Base-by-base conservation (phyloP, 1,140 invertebrate genomes). In the Drosophila equinoxialis region DNA sequence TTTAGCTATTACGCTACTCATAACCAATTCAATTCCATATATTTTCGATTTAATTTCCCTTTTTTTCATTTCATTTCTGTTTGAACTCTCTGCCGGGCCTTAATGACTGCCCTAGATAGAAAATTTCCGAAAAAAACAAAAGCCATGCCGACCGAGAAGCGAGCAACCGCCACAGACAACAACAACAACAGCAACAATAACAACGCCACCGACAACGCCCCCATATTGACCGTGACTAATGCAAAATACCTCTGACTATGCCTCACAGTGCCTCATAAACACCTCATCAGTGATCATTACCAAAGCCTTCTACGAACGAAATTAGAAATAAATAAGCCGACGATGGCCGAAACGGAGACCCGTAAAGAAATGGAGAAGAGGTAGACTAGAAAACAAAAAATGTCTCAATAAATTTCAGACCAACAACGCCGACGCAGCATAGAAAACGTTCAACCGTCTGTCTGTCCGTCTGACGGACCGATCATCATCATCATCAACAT, bases 211-310 rank as follows among this genome's bases (percentile, higher is more conserved):
- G 55, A 37, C 45, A 54, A 17, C 14, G 48, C 63, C 13, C 14
- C 35, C 23, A 63, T 48, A 67, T 68, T 68, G 71, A 77, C 65
- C 83, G 78, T 87, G 83, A 87, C 83, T 87, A 87, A 87, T 86
- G 83, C 83, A 79, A 87, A 86, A 86, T 87, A 77, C 61, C 71
- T 59, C 14, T 66, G 70, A 57, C 70, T 67, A 72, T 79, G 45
- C 45, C 45, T 51, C 45, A 51, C 17, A 23, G 45, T 61, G 59
- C 73, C 68, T 87, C 83, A 83, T 87, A 87, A 87, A 87, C 83
- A 87, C 83, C 83, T 87, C 83, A 87, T 87, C 83, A 87, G 84
- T 33, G 84, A 87, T 86, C 83, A 86, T 85, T 86, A 86, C 82
- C 57, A 57, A 74, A 65, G 83, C 79, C 83, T 86, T 86, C 84